Conservation (phyloP, 2,888 invertebrate genomes). For the Xestia ashworthii region DNA sequence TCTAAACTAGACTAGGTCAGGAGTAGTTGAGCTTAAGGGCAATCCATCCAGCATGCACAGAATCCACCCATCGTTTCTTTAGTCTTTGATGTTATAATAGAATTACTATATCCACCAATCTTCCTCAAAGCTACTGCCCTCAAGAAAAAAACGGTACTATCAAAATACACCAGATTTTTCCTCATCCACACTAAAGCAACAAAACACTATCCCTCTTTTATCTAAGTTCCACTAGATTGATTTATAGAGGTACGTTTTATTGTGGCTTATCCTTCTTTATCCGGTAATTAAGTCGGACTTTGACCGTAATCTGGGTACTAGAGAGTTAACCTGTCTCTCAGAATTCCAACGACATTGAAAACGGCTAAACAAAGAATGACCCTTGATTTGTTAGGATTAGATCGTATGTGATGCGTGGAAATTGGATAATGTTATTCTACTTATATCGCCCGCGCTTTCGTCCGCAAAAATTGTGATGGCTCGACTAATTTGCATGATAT, state of each 20-base stretch:
- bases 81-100: not conserved
- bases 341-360: slow-evolving; percentile 64
- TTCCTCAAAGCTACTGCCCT: slow-evolving; percentile 2
- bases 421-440: not conserved
- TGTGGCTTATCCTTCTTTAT: slow-evolving; percentile 80
- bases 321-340: slow-evolving; percentile 70
- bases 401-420: not conserved
- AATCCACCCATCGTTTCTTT: not conserved
- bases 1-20: too few species aligned
- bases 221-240: slow-evolving; percentile 78
- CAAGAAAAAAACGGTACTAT: slow-evolving; percentile 9
- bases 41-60: not conserved
- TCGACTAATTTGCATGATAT: too few species aligned
- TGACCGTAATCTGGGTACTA: slow-evolving; percentile 74
- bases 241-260: slow-evolving; percentile 81
- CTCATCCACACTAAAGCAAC: slow-evolving; percentile 15
- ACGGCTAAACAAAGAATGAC: slow-evolving; percentile 33
- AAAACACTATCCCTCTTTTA: slow-evolving; percentile 67
- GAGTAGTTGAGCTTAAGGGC: too few species aligned
- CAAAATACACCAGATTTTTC: slow-evolving; percentile 25
- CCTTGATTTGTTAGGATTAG: slow-evolving; percentile 1
- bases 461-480: too few species aligned
- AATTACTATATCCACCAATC: slow-evolving; percentile 3
- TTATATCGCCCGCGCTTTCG: too few species aligned
- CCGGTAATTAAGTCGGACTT: slow-evolving; percentile 83